Base-by-base conservation (phyloP, 2,113 vertebrate species). In the Entelurus aequoreus region DNA sequence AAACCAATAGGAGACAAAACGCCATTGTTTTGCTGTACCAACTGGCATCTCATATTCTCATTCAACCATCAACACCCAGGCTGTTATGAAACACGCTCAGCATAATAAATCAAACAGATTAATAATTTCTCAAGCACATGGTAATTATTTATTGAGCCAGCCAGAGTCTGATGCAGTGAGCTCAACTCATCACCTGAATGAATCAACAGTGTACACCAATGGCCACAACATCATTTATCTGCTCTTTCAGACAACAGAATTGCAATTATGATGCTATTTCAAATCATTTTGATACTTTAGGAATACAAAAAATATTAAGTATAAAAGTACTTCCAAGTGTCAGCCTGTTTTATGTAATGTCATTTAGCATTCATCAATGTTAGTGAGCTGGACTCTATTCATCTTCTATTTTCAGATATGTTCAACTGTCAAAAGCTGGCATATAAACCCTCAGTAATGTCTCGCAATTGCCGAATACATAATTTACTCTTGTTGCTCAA, bases 61-160 rank as follows among this genome's bases (percentile, higher is more conserved):
- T 60, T 60, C 13, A 21, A 52, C 21, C 2, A 11, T 57, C 64
- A 49, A 48, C 9, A 2, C 11, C 3, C 2, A 19, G 54, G n/a
- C 52, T 65, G 46, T 68, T 68, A 64, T 46, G 16, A 58, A 66
- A 54, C 60, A 58, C 6, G 28, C 42, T 56, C 38, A 5, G 15
- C 9, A 15, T 58, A 66, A 75, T 66, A 68, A 67, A 68, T 66
- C 60, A 73, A 60, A 59, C 15, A 15, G 47, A 61, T 65, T 11
- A 58, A 54, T 69, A 9, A 72, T 44, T 10, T 67, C 46, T 35
- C 36, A 51, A 61, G 66, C 50, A 76, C 66, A 72, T 46, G 21
- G 38, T 64, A n/a, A 70, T 68, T 64, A 40, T 51, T 48, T 53
- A 62, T 60, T 62, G 28, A 60, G 49, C 52, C 37, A 55, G 51